phyloP scores from a whole-genome alignment of 1,140 invertebrate species.

The Bombus difficillimus region DNA sequence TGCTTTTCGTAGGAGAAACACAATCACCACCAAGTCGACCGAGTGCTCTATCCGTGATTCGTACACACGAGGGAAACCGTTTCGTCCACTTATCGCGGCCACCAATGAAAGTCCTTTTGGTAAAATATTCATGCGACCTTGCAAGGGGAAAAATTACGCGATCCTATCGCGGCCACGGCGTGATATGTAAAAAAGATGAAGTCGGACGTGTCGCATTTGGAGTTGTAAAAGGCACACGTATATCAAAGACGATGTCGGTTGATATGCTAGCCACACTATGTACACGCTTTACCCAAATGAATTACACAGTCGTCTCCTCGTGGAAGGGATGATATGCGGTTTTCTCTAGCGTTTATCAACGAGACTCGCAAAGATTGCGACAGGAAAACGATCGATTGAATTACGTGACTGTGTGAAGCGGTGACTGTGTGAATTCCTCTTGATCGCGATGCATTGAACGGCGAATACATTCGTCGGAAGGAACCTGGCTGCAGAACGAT shows the following conservation, averaged over 20 bases:
- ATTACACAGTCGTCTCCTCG: background rate
- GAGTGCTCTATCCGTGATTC: slow-evolving; percentile 11
- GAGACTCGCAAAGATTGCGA: background rate
- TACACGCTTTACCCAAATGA: background rate
- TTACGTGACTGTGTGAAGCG: background rate
- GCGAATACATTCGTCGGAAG: background rate
- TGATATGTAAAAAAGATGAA: slow-evolving; percentile 43
- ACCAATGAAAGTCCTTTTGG: slow-evolving; percentile 12
- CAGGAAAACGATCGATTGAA: slow-evolving; percentile 24
- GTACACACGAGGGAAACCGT: background rate
- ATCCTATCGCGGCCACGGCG: slow-evolving; percentile 22
- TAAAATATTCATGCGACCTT: slow-evolving; percentile 43
- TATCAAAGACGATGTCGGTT: slow-evolving; percentile 29
- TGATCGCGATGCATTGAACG: slow-evolving; percentile 6
- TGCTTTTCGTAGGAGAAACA: background rate
- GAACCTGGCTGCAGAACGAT: slow-evolving; percentile 1
- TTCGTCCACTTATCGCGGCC: slow-evolving; percentile 35
- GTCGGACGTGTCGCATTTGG: slow-evolving; percentile 31
- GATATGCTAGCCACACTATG: background rate
- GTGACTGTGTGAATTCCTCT: slow-evolving; percentile 8
- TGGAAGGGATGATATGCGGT: background rate
- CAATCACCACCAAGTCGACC: background rate
- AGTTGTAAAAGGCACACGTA: slow-evolving; percentile 33
- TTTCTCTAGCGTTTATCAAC: slow-evolving; percentile 26
- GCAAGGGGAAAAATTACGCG: slow-evolving; percentile 26